These are phyloP conservation scores for Sphaeridia pumilis DNA, from an alignment of 2,888 invertebrate genomes.

Conservation along the genomic window DNA sequence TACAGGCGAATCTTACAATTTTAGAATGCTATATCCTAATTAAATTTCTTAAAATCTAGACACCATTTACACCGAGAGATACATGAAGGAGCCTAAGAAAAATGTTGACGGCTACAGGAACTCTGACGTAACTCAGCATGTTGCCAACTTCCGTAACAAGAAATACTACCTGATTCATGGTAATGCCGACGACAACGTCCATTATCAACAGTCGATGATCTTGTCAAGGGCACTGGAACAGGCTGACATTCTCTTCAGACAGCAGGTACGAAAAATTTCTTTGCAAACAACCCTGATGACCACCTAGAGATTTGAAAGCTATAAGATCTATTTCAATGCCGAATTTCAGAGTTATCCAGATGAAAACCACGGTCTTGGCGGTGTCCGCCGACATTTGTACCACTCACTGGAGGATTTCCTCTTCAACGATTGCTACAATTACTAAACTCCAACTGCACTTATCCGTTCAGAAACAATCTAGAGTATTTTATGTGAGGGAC, in stretches of 20 bases:
- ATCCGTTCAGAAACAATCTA: too few species aligned
- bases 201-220: slow-evolving; percentile 92
- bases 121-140: slow-evolving; percentile 62
- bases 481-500: too few species aligned
- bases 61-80: slow-evolving; percentile 92
- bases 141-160: slow-evolving; percentile 56
- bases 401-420: slow-evolving; percentile 73
- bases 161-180: slow-evolving; percentile 86
- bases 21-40: too few species aligned
- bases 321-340: too few species aligned
- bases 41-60: slow-evolving; percentile 54
- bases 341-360: slow-evolving; percentile 77
- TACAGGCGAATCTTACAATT: too few species aligned
- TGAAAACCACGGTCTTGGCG: slow-evolving; percentile 75
- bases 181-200: slow-evolving; percentile 90
- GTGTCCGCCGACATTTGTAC: slow-evolving; percentile 76
- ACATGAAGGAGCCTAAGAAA: slow-evolving; percentile 76
- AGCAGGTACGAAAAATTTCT: slow-evolving; percentile 56
- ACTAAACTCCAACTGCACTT: too few species aligned
- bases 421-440: slow-evolving; percentile 53
- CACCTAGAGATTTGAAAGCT: too few species aligned
- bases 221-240: slow-evolving; percentile 74
- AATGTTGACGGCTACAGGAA: slow-evolving; percentile 62
- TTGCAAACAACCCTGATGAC: background rate
- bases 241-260: slow-evolving; percentile 75